Evolutionary conservation across 2,113 vertebrate genomes (phyloP).

Genomic region (Oncorhynchus nerka): DNA sequence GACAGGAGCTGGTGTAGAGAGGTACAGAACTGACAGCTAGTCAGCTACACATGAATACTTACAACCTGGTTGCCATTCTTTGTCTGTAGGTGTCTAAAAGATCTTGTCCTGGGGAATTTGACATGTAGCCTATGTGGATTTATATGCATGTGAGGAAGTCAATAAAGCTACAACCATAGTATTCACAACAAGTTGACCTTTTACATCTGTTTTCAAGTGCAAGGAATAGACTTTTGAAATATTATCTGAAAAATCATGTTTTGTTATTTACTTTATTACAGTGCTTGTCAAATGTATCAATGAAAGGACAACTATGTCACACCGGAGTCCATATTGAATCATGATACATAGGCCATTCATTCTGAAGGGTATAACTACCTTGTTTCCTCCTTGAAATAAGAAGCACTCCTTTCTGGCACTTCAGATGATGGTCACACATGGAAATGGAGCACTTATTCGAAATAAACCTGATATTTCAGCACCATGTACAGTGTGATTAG

Average conservation of each 20-base stretch:
- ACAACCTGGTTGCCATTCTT: constrained; percentile 33
- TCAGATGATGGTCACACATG: constrained; percentile 8
- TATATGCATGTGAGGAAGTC: constrained; percentile 17
- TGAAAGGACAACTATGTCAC: no score
- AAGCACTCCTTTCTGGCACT: constrained; percentile 19
- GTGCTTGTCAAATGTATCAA: no score
- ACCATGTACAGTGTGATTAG: background rate
- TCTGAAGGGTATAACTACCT: constrained; percentile 44
- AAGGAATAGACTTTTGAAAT: no score
- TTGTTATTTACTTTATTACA: no score
- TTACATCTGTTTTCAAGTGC: background rate
- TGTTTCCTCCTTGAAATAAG: constrained; percentile 10
- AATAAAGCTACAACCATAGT: constrained; percentile 8
- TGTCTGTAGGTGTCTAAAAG: constrained; percentile 20
- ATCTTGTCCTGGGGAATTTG: constrained; percentile 23
- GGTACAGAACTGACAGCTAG: constrained; percentile 43
- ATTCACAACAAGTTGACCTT: background rate
- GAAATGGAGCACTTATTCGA: constrained; percentile 37
- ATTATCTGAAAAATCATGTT: no score
- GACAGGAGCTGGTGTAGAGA: constrained; percentile 47
- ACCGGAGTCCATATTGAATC: background rate
- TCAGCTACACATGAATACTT: constrained; percentile 61
- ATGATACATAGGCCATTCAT: background rate
- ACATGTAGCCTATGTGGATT: constrained; percentile 24
- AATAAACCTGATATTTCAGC: constrained; percentile 23